phyloP scores from a whole-genome alignment of 92 coral and sea anemone species.

The Epizoanthus illoricatus region DNA sequence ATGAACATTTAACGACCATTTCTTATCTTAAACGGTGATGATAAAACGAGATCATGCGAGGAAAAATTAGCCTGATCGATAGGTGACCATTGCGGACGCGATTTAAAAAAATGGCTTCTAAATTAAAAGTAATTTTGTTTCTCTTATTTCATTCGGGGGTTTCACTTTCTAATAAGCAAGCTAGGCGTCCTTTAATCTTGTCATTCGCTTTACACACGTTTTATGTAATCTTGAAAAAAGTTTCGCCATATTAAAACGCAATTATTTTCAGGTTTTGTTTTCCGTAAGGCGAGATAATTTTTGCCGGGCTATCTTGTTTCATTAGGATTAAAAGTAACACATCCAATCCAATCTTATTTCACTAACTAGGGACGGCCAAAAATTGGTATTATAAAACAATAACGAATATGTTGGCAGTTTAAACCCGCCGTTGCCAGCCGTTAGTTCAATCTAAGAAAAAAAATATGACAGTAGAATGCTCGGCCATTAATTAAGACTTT shows the following conservation, averaged over 20 bases:
- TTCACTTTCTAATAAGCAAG: conserved; percentile 23
- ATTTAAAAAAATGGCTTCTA: neutral
- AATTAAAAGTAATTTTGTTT: conserved; percentile 31
- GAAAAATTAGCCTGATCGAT: neutral
- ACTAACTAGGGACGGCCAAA: neutral
- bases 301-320: neutral
- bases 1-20: neutral
- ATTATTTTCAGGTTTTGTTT: neutral
- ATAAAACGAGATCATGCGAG: neutral
- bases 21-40: neutral
- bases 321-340: neutral
- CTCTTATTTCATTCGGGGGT: conserved; percentile 7
- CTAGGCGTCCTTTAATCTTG: conserved; percentile 26
- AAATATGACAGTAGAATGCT: neutral
- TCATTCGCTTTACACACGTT: conserved; percentile 35
- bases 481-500: neutral
- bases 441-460: neutral
- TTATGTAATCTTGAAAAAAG: conserved; percentile 21
- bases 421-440: conserved; percentile 8
- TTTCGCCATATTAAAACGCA: neutral
- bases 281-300: neutral
- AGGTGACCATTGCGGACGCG: conserved; percentile 1
- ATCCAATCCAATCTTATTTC: neutral
- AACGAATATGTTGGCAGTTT: conserved; percentile 1
- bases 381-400: neutral